Evolutionary conservation across 2,113 vertebrate species (phyloP).

Genomic region (Sphaerodactylus townsendi): DNA sequence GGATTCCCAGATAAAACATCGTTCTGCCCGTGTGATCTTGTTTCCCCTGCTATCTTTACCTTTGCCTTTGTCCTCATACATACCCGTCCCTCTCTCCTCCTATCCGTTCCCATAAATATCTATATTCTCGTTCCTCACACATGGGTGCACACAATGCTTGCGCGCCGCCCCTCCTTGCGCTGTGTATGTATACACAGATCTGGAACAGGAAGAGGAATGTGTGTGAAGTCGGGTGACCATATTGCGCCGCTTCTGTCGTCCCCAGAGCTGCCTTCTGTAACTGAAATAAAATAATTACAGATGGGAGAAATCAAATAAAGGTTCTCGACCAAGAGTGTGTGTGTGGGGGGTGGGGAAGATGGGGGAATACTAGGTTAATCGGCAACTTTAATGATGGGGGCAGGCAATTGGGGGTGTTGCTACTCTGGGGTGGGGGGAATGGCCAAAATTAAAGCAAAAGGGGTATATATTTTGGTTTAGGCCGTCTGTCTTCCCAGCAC

Average conservation of each 20-base stretch:
- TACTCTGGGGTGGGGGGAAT: not conserved
- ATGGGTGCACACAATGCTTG: not conserved
- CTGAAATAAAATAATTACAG: slow-evolving; percentile 20
- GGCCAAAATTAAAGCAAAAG: not conserved
- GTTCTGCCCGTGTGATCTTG: not conserved
- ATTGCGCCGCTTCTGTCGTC: not conserved
- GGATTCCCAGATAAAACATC: not conserved
- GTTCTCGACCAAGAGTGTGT: not conserved
- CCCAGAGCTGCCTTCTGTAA: slow-evolving; percentile 14
- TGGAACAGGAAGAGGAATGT: slow-evolving; percentile 16
- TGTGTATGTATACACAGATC: not conserved
- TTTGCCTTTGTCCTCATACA: not conserved
- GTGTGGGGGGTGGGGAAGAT: no score
- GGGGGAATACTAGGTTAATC: not conserved
- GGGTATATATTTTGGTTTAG: no score
- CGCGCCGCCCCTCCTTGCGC: not conserved
- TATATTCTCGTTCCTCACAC: not conserved
- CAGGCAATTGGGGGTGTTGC: not conserved
- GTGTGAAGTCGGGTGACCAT: slow-evolving; percentile 17
- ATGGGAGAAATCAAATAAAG: slow-evolving; percentile 10
- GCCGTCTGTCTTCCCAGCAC: no score
- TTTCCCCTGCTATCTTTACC: not conserved
- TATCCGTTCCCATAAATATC: not conserved
- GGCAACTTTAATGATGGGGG: not conserved
- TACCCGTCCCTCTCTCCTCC: not conserved